Conservation (phyloP, 2,888 invertebrate genomes). For the Buathra laborator region DNA sequence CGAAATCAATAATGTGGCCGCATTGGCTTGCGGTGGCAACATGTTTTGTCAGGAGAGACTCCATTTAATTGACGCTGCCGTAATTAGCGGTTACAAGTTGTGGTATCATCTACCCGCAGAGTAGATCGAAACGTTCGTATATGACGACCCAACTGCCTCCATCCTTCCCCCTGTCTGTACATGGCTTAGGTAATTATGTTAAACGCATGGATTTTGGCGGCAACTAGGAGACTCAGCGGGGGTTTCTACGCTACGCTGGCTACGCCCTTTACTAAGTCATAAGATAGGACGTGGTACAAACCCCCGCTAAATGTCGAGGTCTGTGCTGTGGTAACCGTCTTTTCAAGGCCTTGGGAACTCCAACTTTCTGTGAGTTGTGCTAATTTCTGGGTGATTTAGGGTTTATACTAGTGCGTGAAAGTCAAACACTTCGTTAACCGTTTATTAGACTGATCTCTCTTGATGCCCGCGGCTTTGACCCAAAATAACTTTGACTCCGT, state of each 20-base stretch:
- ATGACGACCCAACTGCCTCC: not conserved
- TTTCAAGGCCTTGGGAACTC: slow-evolving; percentile 12
- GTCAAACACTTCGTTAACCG: slow-evolving; percentile 1
- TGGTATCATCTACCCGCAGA: slow-evolving; percentile 6
- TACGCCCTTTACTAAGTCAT: slow-evolving; percentile 7
- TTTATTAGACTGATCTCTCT: not conserved
- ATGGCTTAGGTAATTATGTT: slow-evolving; percentile 46
- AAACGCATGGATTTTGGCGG: slow-evolving; percentile 41
- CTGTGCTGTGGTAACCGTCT: slow-evolving; percentile 11
- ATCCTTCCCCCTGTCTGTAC: not conserved
- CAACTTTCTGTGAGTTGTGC: not conserved
- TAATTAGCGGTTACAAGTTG: slow-evolving; percentile 19
- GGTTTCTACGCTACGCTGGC: slow-evolving; percentile 14
- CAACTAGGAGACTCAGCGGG: slow-evolving; percentile 22
- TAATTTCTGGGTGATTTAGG: slow-evolving; percentile 25
- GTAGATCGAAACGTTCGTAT: slow-evolving; percentile 6
- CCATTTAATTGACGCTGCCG: not conserved
- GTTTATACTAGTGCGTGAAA: not conserved
- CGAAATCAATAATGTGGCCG: not conserved
- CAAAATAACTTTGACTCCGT: not conserved
- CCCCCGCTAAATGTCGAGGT: slow-evolving; percentile 3
- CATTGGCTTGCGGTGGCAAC: not conserved
- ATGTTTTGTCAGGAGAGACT: not conserved
- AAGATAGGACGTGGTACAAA: not conserved
- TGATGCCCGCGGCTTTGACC: not conserved